Percentiles rank a stretch among this genome's conserved stretches.
Evolutionary conservation across 2,113 vertebrate genomes (phyloP).

Genomic region (Seriola rivoliana): DNA sequence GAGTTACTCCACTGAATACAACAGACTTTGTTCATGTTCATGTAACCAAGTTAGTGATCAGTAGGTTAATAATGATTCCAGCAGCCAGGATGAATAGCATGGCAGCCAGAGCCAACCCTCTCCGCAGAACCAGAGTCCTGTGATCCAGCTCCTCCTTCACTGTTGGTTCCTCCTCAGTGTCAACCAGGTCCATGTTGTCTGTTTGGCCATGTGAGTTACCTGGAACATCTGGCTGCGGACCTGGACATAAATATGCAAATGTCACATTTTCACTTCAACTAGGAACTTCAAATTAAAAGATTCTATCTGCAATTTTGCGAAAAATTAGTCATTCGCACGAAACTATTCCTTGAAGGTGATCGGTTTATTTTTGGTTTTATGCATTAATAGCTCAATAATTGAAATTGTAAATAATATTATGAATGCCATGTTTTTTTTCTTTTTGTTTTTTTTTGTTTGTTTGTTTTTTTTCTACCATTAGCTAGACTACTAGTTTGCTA

Average conservation of each 20-base stretch:
- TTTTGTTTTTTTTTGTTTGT: too few relatives aligned
- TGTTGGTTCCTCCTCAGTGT: not conserved
- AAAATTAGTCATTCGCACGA: not conserved
- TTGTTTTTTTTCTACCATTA: not conserved
- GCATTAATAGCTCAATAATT: not conserved
- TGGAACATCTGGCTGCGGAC: constrained; percentile 11
- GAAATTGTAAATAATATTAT: not conserved
- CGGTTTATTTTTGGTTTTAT: not conserved
- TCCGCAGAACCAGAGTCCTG: constrained; percentile 63
- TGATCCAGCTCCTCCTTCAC: constrained; percentile 5
- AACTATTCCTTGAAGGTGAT: not conserved
- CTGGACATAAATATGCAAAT: constrained; percentile 33
- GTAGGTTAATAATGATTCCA: constrained; percentile 69
- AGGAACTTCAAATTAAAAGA: too few relatives aligned
- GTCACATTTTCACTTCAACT: not conserved
- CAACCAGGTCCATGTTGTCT: constrained; percentile 45
- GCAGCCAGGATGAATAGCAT: constrained; percentile 76
- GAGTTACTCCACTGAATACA: not conserved
- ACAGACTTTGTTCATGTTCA: constrained; percentile 30
- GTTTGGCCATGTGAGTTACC: not conserved
- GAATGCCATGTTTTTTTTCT: too few relatives aligned
- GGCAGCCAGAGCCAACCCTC: constrained; percentile 67
- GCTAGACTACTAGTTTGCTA: not conserved
- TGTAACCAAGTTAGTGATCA: constrained; percentile 56
- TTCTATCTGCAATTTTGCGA: too few relatives aligned